A percentile compares a stretch with the other conserved stretches of the same genome.
Evolutionary conservation across 1,140 invertebrate species (phyloP).

Genomic region (Dendroctonus ponderosae): DNA sequence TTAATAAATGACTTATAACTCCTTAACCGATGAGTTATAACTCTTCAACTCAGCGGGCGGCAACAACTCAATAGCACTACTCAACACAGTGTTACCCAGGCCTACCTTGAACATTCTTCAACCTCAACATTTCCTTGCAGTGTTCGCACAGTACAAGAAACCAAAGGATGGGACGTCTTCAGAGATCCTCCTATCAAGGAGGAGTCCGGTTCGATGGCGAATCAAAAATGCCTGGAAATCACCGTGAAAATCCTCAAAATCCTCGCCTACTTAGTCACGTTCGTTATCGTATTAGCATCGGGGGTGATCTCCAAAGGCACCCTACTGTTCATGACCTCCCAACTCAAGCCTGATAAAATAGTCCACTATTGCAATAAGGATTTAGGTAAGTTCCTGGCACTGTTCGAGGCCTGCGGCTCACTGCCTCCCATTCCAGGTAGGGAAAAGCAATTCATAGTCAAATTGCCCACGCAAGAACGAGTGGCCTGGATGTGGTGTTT

Average conservation of each 20-base stretch:
- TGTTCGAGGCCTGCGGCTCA: no score
- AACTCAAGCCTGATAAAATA: constrained; percentile 71
- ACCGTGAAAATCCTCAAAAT: constrained; percentile 85
- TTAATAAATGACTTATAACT: no score
- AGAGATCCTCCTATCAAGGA: constrained; percentile 82
- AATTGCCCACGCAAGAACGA: constrained; percentile 75
- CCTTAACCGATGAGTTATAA: no score
- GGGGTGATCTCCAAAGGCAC: constrained; percentile 84
- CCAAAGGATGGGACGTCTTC: constrained; percentile 96
- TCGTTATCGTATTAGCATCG: constrained; percentile 76
- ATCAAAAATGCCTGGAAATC: constrained; percentile 80
- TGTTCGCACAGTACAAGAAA: constrained; percentile 79
- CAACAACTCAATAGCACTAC: no score
- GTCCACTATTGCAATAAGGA: constrained; percentile 80
- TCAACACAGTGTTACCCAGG: no score
- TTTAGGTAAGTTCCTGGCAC: constrained; percentile 60
- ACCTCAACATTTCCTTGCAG: constrained; percentile 54
- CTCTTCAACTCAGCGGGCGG: no score
- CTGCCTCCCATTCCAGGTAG: constrained; percentile 60
- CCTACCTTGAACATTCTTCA: no score
- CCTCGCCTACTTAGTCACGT: constrained; percentile 79
- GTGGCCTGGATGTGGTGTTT: constrained; percentile 92
- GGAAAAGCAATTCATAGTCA: constrained; percentile 77
- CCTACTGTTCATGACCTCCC: constrained; percentile 88
- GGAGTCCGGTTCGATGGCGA: constrained; percentile 85